phyloP scores from a whole-genome alignment of 2,797 vertebrate species.

The Hydrocynus forskahlii region DNA sequence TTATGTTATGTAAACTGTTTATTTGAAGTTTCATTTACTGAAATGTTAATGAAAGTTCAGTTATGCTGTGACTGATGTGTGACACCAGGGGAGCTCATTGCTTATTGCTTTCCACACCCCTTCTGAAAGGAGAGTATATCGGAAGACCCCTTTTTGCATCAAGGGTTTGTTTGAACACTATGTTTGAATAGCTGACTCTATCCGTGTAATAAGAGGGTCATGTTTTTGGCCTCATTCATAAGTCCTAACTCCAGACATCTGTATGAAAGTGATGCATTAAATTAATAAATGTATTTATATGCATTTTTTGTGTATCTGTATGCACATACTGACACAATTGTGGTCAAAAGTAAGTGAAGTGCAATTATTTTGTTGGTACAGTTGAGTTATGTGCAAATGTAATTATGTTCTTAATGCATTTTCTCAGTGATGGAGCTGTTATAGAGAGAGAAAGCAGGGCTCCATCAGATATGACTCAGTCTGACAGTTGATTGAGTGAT shows the following conservation, averaged over 20 bases:
- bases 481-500: conserved; percentile 58
- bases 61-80: no score
- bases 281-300: neutral
- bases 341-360: neutral
- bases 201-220: neutral
- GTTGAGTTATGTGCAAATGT: neutral
- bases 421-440: neutral
- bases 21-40: no score
- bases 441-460: conserved; percentile 38
- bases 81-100: neutral
- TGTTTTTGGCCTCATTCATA: neutral
- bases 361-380: neutral
- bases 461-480: conserved; percentile 46
- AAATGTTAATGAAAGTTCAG: no score
- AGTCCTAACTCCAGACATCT: neutral
- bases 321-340: neutral
- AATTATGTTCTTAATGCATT: neutral
- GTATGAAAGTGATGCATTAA: neutral
- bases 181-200: neutral
- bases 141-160: neutral
- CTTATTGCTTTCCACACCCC: neutral
- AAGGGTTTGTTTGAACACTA: neutral
- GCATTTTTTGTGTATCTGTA: no score
- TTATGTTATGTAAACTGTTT: no score
- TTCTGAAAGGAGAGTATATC: neutral